Evolutionary conservation across 2,888 invertebrate genomes (phyloP), one percentile per base, ranked within the genome.

Genomic region (Hydrotaea cyrtoneurina): DNA sequence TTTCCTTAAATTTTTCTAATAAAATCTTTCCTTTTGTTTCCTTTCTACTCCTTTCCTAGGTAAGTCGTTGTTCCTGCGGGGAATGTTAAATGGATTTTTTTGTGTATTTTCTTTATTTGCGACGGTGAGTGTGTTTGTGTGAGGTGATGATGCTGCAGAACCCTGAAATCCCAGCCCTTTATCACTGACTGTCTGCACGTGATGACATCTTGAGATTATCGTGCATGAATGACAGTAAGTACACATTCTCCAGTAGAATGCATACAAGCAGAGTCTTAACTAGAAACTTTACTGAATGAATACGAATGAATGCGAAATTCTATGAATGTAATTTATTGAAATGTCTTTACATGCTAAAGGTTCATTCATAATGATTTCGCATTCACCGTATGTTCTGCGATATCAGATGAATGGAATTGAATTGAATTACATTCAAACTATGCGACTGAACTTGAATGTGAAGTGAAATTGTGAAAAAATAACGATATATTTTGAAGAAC

Each of bases 1-100:
- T 59, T 59, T 59, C 10, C 55, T 26, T 59, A 26, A 23, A 59
- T 59, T 74, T 59, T 59, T 19, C 62, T 64, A 64, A 76, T 43
- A 73, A 57, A 13, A 50, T 31, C n/a, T 77, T 53, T 53, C 36
- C 21, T 66, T 31, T 26, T 53, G 26, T 31, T 31, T 39, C 23
- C 15, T 55, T 43, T 59, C 36, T 36, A 23, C n/a, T 26, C 17
- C 36, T 77, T 77, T 21, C 39, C 3, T 31, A 77, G 77, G 77
- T 77, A 77, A 77, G 77, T 66, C n/a, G 43, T 39, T 31, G 26
- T 31, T 31, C 3, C 31, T 4, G 31, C 31, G 50, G 50, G 72
- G 23, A n/a, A 15, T 26, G 13, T 66, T 19, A 66, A 66, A 10
- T 39, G 66, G 4, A 62, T 31, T 62, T 50, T 50, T 43, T 43